A percentile compares a stretch with the other conserved stretches of the same genome.
Evolutionary conservation across 2,888 invertebrate species (phyloP).

Genomic region (Euplexia lucipara): DNA sequence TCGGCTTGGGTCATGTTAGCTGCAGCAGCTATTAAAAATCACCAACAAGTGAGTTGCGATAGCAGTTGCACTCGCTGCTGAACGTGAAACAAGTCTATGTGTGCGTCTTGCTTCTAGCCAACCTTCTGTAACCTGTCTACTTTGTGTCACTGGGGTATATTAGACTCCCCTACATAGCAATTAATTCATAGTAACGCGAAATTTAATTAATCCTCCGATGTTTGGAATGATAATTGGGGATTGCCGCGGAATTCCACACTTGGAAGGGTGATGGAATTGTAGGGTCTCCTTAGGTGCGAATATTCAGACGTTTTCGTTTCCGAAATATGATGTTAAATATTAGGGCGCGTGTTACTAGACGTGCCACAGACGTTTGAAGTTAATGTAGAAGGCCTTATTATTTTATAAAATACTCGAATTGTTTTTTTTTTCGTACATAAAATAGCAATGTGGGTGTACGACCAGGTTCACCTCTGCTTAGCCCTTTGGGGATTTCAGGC

Average conservation of each 20-base stretch:
- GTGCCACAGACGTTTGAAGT: background rate
- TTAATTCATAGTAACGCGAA: constrained; percentile 78
- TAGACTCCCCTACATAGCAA: constrained; percentile 70
- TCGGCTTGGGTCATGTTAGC: too few species aligned
- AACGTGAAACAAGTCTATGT: background rate
- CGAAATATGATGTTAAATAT: constrained; percentile 23
- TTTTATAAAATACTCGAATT: background rate
- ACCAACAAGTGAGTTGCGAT: background rate
- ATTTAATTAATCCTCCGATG: constrained; percentile 82
- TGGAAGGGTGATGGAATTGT: constrained; percentile 60
- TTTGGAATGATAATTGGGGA: constrained; percentile 82
- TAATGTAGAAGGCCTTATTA: background rate
- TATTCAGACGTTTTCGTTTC: constrained; percentile 30
- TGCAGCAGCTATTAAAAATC: too few species aligned
- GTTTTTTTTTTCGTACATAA: too few species aligned
- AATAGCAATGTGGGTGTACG: too few species aligned
- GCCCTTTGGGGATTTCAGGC: too few species aligned
- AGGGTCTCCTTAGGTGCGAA: constrained; percentile 48
- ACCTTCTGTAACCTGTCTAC: background rate
- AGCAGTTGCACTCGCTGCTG: too few species aligned
- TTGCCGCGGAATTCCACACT: constrained; percentile 77
- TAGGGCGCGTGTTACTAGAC: background rate
- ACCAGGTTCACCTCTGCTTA: too few species aligned
- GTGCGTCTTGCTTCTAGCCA: background rate
- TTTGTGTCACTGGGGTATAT: constrained; percentile 64